Evolutionary conservation across 2,797 vertebrate genomes (phyloP), one percentile per base, ranked within the genome.

Genomic region (Lates japonicus): DNA sequence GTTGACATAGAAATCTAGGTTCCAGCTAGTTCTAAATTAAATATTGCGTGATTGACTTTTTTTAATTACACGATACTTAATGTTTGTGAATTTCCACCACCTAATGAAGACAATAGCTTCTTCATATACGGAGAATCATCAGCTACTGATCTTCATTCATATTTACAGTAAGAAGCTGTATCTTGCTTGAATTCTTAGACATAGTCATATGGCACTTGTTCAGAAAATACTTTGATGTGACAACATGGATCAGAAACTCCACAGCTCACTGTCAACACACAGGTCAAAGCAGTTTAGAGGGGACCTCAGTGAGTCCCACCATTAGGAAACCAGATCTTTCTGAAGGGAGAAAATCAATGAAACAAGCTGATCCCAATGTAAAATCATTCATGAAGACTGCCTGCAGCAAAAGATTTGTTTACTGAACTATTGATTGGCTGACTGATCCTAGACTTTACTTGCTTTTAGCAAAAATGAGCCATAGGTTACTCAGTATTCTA

Each of bases 381-480:
- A 37, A 68, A 57, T 77, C 65, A 65, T 66, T 74, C 44, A 54
- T 25, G 7, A 19, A 60, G 31, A 68, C 37, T 29, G 46, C 35
- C 22, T 37, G 42, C 42, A 25, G 25, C 41, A 59, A 35, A 64
- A 13, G 22, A 49, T 62, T 19, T 25, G 52, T 70, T 54, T 35
- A 48, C 37, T 48, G 16, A 70, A 25, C 61, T 63, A 39, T 42
- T 57, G 61, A 62, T 63, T 62, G n/a, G 7, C 20, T 60, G 44
- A 66, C 13, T 54, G 67, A 67, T 20, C 2, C 48, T 51, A n/a
- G 41, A 42, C 41, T 13, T 42, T 14, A 42, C 41, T 13, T 14
- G 41, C 13, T 29, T 60, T 70, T 33, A 25, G 52, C 35, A 31
- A 25, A 61, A 61, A 67, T 33, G 3, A 68, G 39, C 22, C 42